phyloP scores from a whole-genome alignment of 2,888 invertebrate species.

The Drepanosiphum platanoidis region DNA sequence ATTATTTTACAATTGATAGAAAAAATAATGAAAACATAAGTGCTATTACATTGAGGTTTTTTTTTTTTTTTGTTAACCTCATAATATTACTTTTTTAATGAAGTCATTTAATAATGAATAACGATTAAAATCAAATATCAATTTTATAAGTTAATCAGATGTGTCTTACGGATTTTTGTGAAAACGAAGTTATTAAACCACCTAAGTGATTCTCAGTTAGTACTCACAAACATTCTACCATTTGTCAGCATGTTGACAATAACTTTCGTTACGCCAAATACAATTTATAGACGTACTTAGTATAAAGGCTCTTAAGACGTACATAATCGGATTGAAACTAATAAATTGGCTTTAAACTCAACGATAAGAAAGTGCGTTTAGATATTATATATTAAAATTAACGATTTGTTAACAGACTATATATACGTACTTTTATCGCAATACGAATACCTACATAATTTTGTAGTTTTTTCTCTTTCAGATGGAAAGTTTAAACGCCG shows the following conservation, averaged over 20 bases:
- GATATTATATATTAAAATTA: not conserved
- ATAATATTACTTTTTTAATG: not conserved
- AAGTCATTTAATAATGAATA: not conserved
- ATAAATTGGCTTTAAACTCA: conserved; percentile 51
- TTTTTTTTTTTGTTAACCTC: too few relatives aligned
- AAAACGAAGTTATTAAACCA: conserved; percentile 43
- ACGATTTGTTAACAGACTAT: not conserved
- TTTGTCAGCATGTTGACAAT: conserved; percentile 41
- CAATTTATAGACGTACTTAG: conserved; percentile 47
- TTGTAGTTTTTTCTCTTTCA: too few relatives aligned
- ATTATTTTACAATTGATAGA: too few relatives aligned
- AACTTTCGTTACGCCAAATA: conserved; percentile 47
- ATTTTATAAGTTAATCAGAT: conserved; percentile 26
- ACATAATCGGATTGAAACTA: conserved; percentile 7
- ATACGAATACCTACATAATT: not conserved
- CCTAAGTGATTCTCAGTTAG: conserved; percentile 39
- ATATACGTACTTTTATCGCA: not conserved
- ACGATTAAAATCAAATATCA: conserved; percentile 6
- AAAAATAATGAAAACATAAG: too few relatives aligned
- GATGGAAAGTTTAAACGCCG: too few relatives aligned
- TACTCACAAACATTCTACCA: conserved; percentile 11
- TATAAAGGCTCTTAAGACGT: conserved; percentile 32
- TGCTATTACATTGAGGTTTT: too few relatives aligned
- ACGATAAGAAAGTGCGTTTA: conserved; percentile 17
- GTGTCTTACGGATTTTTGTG: conserved; percentile 29